Percentiles rank a stretch among this genome's conserved stretches.
Conservation (phyloP, 2,888 invertebrate species). For the Caenorhabditis virilis region DNA sequence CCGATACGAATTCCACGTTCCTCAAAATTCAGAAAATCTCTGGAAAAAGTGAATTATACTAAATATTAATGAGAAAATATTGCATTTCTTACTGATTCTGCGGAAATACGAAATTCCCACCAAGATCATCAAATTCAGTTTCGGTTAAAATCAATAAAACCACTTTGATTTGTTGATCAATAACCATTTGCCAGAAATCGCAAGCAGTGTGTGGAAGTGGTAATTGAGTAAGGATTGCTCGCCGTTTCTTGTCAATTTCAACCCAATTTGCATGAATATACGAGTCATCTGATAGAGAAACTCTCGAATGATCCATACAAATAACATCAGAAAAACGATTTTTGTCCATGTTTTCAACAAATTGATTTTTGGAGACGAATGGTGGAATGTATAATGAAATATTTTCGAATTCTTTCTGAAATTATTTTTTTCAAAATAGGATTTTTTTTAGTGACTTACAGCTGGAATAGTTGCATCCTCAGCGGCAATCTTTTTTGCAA, state of each 20-base stretch:
- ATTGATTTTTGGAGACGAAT: conserved; percentile 13
- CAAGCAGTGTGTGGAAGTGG: conserved; percentile 39
- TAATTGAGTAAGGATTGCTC: conserved; percentile 45
- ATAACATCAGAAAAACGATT: conserved; percentile 41
- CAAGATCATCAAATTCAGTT: conserved; percentile 33
- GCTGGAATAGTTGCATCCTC: background rate
- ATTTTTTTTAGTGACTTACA: background rate
- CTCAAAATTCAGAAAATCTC: conserved; percentile 43
- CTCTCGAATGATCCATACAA: conserved; percentile 52
- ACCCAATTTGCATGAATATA: conserved; percentile 53
- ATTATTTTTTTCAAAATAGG: too few species aligned
- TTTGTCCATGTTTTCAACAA: conserved; percentile 18
- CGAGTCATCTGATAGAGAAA: conserved; percentile 15
- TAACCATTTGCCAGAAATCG: conserved; percentile 52
- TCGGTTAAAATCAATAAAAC: conserved; percentile 41
- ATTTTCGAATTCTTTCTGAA: conserved; percentile 18
- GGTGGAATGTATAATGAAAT: conserved; percentile 20
- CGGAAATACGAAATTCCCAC: too few species aligned
- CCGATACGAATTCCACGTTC: conserved; percentile 41
- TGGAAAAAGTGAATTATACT: conserved; percentile 4
- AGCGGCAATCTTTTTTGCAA: conserved; percentile 2
- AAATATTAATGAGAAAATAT: too few species aligned
- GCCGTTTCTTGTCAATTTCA: conserved; percentile 18
- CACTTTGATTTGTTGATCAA: conserved; percentile 40
- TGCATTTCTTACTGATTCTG: too few species aligned